Conservation (phyloP, 2,797 vertebrate species). For the Epinephelus coioides region DNA sequence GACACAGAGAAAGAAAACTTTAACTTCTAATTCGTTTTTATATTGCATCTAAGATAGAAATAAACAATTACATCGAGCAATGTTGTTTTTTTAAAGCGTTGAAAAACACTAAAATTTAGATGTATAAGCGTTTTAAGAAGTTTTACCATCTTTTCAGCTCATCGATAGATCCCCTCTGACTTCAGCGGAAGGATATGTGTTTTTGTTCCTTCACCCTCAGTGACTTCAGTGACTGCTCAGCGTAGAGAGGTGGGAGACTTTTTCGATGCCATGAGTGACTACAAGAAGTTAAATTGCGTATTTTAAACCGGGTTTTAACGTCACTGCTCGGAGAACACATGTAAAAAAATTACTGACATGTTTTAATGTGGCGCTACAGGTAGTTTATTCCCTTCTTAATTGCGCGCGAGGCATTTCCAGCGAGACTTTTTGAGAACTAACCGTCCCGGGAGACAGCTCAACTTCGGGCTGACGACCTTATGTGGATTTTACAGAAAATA, state of each 20-base stretch:
- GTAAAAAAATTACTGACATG: constrained; percentile 4
- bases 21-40: neutral
- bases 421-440: constrained; percentile 62
- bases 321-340: neutral
- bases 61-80: accelerated
- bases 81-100: accelerated
- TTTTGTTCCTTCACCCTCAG: constrained; percentile 20
- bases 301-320: constrained; percentile 26
- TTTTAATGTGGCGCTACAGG: constrained; percentile 9
- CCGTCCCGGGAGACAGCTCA: constrained; percentile 77
- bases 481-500: constrained; percentile 89
- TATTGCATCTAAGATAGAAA: accelerated
- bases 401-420: constrained; percentile 15
- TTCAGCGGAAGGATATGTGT: constrained; percentile 84
- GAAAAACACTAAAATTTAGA: accelerated
- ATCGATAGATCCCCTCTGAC: constrained; percentile 73
- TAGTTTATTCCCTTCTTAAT: neutral
- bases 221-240: constrained; percentile 63
- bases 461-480: constrained; percentile 85
- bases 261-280: constrained; percentile 20
- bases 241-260: constrained; percentile 68
- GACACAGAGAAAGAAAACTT: constrained; percentile 64
- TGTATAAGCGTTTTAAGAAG: neutral
- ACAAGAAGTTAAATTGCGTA: neutral
- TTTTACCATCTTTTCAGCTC: constrained; percentile 11